phyloP scores from a whole-genome alignment of 2,113 vertebrate species.

The Sorex araneus region DNA sequence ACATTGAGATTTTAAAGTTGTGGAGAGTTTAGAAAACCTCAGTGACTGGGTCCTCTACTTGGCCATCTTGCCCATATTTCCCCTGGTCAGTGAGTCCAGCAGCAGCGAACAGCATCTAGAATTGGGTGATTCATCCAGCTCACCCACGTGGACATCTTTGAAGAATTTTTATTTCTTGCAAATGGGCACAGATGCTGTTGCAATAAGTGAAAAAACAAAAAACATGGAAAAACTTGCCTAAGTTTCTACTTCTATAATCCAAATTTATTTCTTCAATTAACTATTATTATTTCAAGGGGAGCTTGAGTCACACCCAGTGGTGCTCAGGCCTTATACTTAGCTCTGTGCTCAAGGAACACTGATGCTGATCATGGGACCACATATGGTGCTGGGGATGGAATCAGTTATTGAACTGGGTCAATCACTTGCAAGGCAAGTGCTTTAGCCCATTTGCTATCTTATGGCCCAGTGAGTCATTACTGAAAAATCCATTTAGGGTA shows the following conservation, averaged over 20 bases:
- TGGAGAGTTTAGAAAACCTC: neutral
- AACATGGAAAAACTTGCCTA: neutral
- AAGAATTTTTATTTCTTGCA: neutral
- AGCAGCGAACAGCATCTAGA: neutral
- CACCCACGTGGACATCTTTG: neutral
- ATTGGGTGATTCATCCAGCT: neutral
- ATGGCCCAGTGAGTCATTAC: no score
- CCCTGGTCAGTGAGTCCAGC: neutral
- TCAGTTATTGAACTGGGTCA: no score
- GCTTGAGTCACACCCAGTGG: no score
- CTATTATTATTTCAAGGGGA: neutral
- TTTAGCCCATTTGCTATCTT: no score
- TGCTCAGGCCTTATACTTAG: no score
- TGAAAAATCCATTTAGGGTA: constrained; percentile 14
- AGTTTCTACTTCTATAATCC: neutral
- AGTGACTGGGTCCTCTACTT: neutral
- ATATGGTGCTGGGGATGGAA: no score
- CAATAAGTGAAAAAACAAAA: constrained; percentile 15
- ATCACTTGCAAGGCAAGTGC: no score
- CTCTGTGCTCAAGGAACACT: no score
- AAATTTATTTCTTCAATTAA: neutral
- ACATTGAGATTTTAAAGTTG: neutral
- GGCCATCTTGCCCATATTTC: neutral
- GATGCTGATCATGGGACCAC: no score
- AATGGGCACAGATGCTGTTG: neutral